phyloP scores from a whole-genome alignment of 2,113 vertebrate species.

The Mungos mungo region DNA sequence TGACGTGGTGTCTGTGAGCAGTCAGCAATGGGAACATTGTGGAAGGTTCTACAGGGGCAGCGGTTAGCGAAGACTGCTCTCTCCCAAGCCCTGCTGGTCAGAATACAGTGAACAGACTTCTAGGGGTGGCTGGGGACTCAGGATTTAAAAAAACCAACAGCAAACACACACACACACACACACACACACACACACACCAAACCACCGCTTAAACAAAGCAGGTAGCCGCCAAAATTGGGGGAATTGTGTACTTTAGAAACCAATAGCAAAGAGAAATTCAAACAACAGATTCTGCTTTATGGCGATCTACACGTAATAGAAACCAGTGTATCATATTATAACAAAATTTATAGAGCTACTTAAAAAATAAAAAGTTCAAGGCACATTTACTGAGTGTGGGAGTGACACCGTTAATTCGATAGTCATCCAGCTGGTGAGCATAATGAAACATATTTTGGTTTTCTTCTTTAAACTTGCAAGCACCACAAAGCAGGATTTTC shows the following conservation, averaged over 20 bases:
- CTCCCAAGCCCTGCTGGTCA: neutral
- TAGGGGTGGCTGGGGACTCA: neutral
- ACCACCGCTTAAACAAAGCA: neutral
- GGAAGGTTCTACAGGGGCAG: neutral
- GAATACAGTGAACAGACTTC: neutral
- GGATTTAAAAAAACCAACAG: neutral
- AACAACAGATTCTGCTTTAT: neutral
- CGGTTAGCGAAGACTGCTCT: neutral
- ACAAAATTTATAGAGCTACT: neutral
- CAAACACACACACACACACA: neutral
- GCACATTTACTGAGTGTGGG: neutral
- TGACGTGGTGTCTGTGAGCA: fast-evolving
- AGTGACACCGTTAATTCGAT: neutral
- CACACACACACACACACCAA: neutral
- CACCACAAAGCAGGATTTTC: neutral
- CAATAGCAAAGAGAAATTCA: neutral
- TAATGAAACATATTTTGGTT: neutral
- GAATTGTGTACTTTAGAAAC: neutral
- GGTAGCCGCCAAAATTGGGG: neutral
- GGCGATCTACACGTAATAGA: neutral
- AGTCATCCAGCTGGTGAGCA: neutral
- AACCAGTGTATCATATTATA: neutral
- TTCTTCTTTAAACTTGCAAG: slow-evolving; percentile 13
- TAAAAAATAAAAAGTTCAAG: neutral
- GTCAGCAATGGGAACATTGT: neutral